Evolutionary conservation across 1,140 invertebrate genomes (phyloP), one percentile per base, ranked within the genome.

Genomic region (Zaprionus africanus): DNA sequence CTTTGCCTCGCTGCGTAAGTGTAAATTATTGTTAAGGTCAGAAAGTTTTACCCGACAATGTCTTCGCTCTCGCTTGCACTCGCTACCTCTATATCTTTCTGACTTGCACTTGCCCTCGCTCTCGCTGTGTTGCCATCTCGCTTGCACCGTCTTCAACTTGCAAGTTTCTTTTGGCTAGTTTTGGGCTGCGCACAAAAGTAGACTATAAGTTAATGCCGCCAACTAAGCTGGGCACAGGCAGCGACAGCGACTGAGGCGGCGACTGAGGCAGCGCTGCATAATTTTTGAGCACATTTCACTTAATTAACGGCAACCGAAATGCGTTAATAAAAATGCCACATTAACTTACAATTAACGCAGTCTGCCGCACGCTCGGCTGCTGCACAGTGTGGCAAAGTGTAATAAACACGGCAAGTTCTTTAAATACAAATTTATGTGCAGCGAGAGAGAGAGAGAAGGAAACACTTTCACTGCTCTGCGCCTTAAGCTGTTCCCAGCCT

Each of bases 21-120:
- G 85, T 90, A 90, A 90, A 90, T 90, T 90, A 90, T 90, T 90
- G 85, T 85, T 90, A 85, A 90, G 85, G 85, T 90, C 85, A 90
- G 76, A 90, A 90, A 90, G 76, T 86, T 90, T 72, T 46, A 15
- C 4, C 26, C 41, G 5, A 46, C 41, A 46, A 46, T 17, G 7
- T 17, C 41, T 60, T 59, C 17, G 19, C 46, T 12, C 46, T 51
- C 19, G 5, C 17, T 22, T 17, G n/a, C 46, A 19, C 28, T 28
- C 28, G 28, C 22, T 22, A 1, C 2, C 22, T 9, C 36, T 38
- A 6, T 38, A 17, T 17, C 43, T 19, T 6, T 49, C 17, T n/a
- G 15, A 1, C 38, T 41, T n/a, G 26, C 9, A 7, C n/a, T 43
- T 4, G 13, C 13, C 17, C 5, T 17, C 4, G 4, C 5, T 6